Conservation (phyloP, 2,888 invertebrate genomes). For the Agrotis segetum region DNA sequence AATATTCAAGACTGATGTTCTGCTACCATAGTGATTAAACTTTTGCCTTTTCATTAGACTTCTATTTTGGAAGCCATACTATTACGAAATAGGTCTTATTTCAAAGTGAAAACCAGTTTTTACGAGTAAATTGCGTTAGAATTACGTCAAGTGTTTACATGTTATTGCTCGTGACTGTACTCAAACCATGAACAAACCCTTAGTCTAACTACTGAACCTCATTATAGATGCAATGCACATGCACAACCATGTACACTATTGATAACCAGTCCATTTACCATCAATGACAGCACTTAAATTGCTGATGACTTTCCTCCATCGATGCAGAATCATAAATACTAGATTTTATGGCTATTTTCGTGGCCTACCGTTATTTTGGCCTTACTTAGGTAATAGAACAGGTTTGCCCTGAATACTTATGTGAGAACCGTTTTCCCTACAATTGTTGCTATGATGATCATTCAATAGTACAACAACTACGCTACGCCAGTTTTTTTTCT, state of each 20-base stretch:
- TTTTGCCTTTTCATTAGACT: no score
- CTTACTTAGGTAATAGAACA: conserved; percentile 27
- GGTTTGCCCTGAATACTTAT: conserved; percentile 16
- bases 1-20: no score
- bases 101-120: no score
- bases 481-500: background rate
- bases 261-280: conserved; percentile 1
- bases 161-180: no score
- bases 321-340: conserved; percentile 42
- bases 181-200: no score
- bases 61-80: no score
- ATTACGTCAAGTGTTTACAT: no score
- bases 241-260: conserved; percentile 4
- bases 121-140: no score
- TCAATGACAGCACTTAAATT: conserved; percentile 26
- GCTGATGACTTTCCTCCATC: conserved; percentile 46
- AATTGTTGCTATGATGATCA: background rate
- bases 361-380: conserved; percentile 27
- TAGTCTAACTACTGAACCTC: no score
- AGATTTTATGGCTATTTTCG: conserved; percentile 31
- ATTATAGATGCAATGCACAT: conserved; percentile 14
- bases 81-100: no score
- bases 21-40: no score
- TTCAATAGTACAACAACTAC: no score
- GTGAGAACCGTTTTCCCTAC: background rate